Conservation (phyloP, 2,888 invertebrate genomes). For the Nezara viridula region DNA sequence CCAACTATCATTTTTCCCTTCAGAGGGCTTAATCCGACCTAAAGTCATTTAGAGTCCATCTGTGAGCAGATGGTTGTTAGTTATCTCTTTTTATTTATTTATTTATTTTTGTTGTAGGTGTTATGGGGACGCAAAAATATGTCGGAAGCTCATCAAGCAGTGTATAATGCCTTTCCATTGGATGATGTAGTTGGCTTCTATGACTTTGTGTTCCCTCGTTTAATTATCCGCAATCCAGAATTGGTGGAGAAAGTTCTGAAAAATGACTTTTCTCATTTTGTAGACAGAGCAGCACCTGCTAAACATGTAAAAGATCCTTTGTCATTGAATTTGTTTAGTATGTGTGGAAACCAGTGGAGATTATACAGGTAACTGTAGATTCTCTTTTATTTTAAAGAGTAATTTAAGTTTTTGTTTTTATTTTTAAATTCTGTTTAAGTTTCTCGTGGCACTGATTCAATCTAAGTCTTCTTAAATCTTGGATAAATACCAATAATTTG, state of each 20-base stretch:
- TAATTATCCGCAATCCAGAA: conserved; percentile 11
- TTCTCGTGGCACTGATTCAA: too few species aligned
- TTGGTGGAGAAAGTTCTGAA: conserved; percentile 49
- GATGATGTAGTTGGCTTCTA: conserved; percentile 51
- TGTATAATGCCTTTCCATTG: conserved; percentile 14
- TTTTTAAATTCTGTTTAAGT: too few species aligned
- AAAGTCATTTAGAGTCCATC: too few species aligned
- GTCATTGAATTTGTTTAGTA: conserved; percentile 14
- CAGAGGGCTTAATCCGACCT: too few species aligned
- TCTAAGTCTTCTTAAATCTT: too few species aligned
- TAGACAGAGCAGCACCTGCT: not conserved
- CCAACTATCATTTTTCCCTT: too few species aligned
- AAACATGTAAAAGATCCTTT: conserved; percentile 31
- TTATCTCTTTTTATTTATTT: too few species aligned
- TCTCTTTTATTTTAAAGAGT: not conserved
- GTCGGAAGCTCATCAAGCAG: not conserved
- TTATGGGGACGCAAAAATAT: conserved; percentile 25
- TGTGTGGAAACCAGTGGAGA: conserved; percentile 50
- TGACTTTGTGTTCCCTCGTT: conserved; percentile 13
- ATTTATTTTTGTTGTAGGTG: not conserved
- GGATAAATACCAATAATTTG: too few species aligned
- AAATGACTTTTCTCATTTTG: conserved; percentile 54
- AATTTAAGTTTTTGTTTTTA: not conserved
- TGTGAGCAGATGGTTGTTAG: too few species aligned
- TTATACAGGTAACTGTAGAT: conserved; percentile 16